These are phyloP conservation scores for Phalacrocorax aristotelis DNA, from an alignment of 2,113 vertebrate species.

Conservation along the genomic window DNA sequence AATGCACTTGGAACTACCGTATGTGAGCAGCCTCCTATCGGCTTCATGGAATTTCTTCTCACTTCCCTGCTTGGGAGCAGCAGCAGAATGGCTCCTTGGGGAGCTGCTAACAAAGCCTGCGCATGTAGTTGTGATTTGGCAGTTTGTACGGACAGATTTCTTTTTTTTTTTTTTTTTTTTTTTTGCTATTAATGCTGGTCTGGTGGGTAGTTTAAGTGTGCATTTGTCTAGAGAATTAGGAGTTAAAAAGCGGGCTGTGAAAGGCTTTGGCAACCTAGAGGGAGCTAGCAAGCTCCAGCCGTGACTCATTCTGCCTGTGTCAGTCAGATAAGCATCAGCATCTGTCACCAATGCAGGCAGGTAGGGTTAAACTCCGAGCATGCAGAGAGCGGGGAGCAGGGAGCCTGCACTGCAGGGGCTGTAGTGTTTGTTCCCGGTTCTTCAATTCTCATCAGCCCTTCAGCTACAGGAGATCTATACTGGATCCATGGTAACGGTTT, in stretches of 20 bases:
- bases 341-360: constrained; percentile 67
- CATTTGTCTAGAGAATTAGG: constrained; percentile 24
- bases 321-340: constrained; percentile 65
- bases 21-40: constrained; percentile 14
- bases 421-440: constrained; percentile 48
- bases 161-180: neutral
- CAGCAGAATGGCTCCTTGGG: neutral
- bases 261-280: constrained; percentile 73
- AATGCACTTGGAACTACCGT: constrained; percentile 4
- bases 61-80: constrained; percentile 3
- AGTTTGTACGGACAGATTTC: neutral
- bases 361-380: constrained; percentile 61
- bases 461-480: constrained; percentile 55
- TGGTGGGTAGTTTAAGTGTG: neutral
- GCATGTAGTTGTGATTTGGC: neutral
- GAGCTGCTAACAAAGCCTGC: neutral
- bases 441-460: constrained; percentile 22
- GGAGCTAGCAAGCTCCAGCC: constrained; percentile 73
- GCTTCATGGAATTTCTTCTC: constrained; percentile 30
- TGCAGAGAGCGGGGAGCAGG: constrained; percentile 54
- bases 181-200: neutral
- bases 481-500: constrained; percentile 79
- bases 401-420: constrained; percentile 79
- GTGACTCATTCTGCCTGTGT: constrained; percentile 70
- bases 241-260: constrained; percentile 59